These are phyloP conservation scores for Willisornis vidua DNA, from an alignment of 2,113 vertebrate species.

Conservation along the genomic window DNA sequence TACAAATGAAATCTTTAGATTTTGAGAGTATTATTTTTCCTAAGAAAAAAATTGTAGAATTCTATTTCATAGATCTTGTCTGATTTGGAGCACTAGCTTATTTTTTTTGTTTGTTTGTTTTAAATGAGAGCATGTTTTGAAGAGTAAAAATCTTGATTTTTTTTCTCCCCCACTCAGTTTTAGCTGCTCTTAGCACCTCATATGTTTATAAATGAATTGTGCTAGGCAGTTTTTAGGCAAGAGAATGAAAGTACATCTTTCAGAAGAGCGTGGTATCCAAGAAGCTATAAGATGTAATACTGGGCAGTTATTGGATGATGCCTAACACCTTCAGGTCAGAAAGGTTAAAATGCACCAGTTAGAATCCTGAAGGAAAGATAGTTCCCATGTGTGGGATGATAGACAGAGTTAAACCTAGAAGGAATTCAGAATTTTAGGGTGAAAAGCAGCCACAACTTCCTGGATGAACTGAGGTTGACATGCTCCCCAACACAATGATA, in stretches of 20 bases:
- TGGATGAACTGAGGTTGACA: too few species aligned
- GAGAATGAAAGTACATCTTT: not conserved
- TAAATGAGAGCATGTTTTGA: accelerated
- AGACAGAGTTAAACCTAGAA: too few species aligned
- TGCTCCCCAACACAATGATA: too few species aligned
- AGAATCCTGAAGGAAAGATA: not conserved
- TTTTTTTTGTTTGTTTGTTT: not conserved
- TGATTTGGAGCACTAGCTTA: not conserved
- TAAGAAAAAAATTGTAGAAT: not conserved
- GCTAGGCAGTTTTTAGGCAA: not conserved
- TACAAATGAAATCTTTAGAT: not conserved
- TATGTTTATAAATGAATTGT: not conserved
- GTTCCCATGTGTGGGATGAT: not conserved
- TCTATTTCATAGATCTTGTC: not conserved
- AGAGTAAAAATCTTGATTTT: not conserved
- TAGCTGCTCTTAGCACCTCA: not conserved
- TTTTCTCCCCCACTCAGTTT: not conserved
- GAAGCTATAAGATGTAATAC: accelerated
- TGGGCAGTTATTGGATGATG: not conserved
- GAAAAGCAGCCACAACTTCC: too few species aligned
- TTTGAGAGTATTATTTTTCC: not conserved
- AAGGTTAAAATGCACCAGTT: not conserved
- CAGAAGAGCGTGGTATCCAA: not conserved
- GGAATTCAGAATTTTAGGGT: too few species aligned
- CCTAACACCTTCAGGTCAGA: not conserved